Evolutionary conservation across 2,113 vertebrate genomes (phyloP), one percentile per base, ranked within the genome.

Genomic region (Polyodon spathula): DNA sequence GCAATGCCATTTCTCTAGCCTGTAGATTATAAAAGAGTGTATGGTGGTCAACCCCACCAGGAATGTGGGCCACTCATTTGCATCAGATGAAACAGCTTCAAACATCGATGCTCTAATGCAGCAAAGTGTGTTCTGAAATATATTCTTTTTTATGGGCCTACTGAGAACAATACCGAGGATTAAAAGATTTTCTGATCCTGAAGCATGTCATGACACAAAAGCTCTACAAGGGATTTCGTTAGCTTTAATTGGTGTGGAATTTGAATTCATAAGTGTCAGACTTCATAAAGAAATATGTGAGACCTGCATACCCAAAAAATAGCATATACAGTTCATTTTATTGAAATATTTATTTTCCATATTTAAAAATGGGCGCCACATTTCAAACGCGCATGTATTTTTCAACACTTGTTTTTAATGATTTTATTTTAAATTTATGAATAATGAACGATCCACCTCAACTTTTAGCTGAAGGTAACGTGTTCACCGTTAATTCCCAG

Each of bases 151-250:
- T 58, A 14, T 38, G 39, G 15, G 48, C 14, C 53, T 41, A 76
- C 79, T 75, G 78, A 64, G 71, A 74, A 68, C 15, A 52, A 62
- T 58, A 60, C 71, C 59, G 54, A 54, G 64, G 69, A 78, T 76
- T 72, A 37, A 74, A 75, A 78, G 68, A 69, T 59, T 63, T 66
- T 78, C 67, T 76, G 76, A 80, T 84, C 76, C 81, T 70, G 54
- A 62, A 42, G 62, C 70, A 68, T 54, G 73, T 71, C 70, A 63
- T 77, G 72, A 80, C 81, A 71, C 54, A 64, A 63, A 76, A 75
- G 59, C 77, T 78, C 67, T 71, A 60, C 77, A 79, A 6, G 79
- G 81, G 83, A 80, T 61, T 72, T 75, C n/a, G n/a, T 65, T 44
- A 41, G 41, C 68, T 73, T 55, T n/a, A 80, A 76, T 71, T 71